These are phyloP conservation scores for Tribolium madens DNA, from an alignment of 1,140 invertebrate genomes.

Conservation along the genomic window DNA sequence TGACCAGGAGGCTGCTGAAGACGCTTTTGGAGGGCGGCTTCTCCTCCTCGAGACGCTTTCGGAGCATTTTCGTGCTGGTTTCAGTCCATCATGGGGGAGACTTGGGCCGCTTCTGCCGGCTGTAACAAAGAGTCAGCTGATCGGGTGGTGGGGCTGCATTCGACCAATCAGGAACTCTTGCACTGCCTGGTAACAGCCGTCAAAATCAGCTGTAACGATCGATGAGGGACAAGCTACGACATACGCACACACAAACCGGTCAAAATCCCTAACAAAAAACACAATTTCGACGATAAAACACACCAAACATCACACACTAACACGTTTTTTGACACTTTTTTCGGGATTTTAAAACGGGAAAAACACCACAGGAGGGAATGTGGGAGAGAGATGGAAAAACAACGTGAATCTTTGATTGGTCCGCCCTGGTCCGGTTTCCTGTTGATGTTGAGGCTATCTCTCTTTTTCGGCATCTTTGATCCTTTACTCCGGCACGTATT, in stretches of 20 bases:
- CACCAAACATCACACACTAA: no score
- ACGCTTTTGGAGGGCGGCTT: conserved; percentile 45
- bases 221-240: conserved; percentile 48
- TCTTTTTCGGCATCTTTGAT: background rate
- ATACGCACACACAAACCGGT: background rate
- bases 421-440: conserved; percentile 38
- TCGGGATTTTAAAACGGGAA: background rate
- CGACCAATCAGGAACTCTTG: conserved; percentile 57
- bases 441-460: conserved; percentile 37
- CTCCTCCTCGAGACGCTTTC: conserved; percentile 7
- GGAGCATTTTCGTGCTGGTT: background rate
- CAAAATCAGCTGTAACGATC: conserved; percentile 65
- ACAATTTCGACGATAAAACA: no score
- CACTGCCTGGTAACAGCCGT: conserved; percentile 64
- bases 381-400: background rate
- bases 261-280: no score
- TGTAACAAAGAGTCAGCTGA: conserved; percentile 63
- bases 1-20: conserved; percentile 59
- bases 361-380: conserved; percentile 51
- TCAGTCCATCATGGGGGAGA: background rate
- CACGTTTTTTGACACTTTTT: background rate
- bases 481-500: conserved; percentile 7
- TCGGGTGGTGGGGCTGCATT: conserved; percentile 44
- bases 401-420: conserved; percentile 35
- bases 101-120: conserved; percentile 48